A percentile compares a stretch with the other conserved stretches of the same genome.
phyloP scores from a whole-genome alignment of 2,113 vertebrate genomes.

The Holacanthus passer region DNA sequence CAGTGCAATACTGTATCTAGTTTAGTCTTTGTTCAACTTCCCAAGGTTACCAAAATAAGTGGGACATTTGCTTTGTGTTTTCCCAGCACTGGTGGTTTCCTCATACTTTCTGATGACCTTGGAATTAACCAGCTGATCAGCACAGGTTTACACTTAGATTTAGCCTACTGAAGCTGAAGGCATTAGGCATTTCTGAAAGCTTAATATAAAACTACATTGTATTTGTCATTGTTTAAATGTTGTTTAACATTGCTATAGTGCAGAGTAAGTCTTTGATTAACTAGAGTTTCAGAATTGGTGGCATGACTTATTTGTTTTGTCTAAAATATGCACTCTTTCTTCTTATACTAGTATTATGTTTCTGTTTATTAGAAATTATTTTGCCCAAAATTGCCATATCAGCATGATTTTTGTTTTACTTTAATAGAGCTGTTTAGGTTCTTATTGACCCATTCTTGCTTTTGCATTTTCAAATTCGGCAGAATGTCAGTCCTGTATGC shows the following conservation, averaged over 20 bases:
- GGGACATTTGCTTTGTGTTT: background rate
- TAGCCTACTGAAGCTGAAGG: slow-evolving; percentile 53
- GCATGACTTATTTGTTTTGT: background rate
- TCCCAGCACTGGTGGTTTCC: slow-evolving; percentile 4
- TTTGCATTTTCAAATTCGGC: slow-evolving; percentile 6
- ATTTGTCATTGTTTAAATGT: background rate
- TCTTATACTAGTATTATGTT: background rate
- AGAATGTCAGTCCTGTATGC: background rate
- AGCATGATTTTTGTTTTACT: background rate
- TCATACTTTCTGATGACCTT: slow-evolving; percentile 47
- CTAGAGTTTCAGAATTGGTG: background rate
- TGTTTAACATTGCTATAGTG: background rate
- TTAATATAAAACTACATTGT: background rate
- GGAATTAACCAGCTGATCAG: slow-evolving; percentile 52
- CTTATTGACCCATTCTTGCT: background rate
- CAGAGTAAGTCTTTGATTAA: background rate
- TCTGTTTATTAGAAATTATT: background rate
- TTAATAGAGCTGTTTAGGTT: background rate
- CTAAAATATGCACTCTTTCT: background rate
- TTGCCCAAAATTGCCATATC: background rate
- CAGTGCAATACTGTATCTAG: background rate
- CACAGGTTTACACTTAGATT: slow-evolving; percentile 49
- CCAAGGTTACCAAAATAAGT: slow-evolving; percentile 3
- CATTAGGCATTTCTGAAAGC: too few relatives aligned
- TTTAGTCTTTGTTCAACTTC: slow-evolving; percentile 20